phyloP scores from a whole-genome alignment of 2,888 invertebrate genomes.

The Diarsia dahlii region DNA sequence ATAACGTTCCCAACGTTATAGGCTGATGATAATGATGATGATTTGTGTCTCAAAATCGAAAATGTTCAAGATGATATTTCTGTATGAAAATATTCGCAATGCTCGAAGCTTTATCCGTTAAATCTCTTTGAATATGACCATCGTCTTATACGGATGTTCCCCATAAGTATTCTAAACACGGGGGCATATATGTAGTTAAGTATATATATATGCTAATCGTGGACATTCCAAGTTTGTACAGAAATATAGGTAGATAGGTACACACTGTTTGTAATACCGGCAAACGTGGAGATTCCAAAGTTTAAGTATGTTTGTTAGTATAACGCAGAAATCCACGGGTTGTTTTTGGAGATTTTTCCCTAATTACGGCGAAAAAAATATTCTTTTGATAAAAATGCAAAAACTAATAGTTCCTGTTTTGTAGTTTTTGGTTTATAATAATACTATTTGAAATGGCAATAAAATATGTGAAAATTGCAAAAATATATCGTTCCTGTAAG shows the following conservation, averaged over 20 bases:
- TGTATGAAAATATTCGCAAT: neutral
- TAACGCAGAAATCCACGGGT: conserved; percentile 1
- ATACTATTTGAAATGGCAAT: too few relatives aligned
- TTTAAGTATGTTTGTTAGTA: neutral
- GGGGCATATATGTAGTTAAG: neutral
- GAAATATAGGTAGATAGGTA: conserved; percentile 10
- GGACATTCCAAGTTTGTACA: conserved; percentile 42
- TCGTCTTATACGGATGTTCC: neutral
- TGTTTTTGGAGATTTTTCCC: neutral
- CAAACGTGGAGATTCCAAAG: conserved; percentile 9
- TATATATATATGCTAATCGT: conserved; percentile 29
- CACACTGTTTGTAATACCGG: neutral
- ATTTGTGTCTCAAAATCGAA: too few relatives aligned
- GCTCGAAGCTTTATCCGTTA: neutral
- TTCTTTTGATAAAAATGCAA: too few relatives aligned
- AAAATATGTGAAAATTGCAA: neutral
- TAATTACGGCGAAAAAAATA: too few relatives aligned
- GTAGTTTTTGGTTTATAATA: too few relatives aligned
- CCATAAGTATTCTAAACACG: conserved; percentile 34
- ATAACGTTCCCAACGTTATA: too few relatives aligned
- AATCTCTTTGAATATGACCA: neutral
- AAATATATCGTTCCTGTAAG: neutral
- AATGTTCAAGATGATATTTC: too few relatives aligned
- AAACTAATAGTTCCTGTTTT: too few relatives aligned
- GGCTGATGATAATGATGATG: too few relatives aligned